Percentiles rank a stretch among this genome's conserved stretches.
phyloP scores from a whole-genome alignment of 2,113 vertebrate species.

The Laticauda colubrina region DNA sequence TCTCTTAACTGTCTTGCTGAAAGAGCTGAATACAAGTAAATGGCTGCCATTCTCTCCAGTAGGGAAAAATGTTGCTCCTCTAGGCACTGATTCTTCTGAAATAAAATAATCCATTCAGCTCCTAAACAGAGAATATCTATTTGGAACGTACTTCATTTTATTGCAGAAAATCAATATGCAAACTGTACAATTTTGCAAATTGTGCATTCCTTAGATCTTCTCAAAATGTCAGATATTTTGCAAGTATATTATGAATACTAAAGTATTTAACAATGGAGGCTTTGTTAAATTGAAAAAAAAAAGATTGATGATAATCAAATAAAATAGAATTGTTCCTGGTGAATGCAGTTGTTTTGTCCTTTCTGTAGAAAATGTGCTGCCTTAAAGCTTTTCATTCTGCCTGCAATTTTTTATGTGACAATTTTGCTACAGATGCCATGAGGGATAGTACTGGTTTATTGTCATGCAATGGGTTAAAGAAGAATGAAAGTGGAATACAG shows the following conservation, averaged over 20 bases:
- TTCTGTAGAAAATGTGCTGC: background rate
- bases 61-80: background rate
- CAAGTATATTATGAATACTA: background rate
- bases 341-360: background rate
- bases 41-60: background rate
- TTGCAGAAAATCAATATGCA: background rate
- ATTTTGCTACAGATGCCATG: constrained; percentile 26
- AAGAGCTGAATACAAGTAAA: background rate
- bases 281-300: background rate
- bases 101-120: background rate
- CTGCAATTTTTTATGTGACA: constrained; percentile 2
- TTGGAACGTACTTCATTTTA: background rate
- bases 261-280: background rate
- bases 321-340: background rate
- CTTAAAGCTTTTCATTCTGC: background rate
- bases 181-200: background rate
- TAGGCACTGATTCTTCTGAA: background rate
- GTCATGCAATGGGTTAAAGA: constrained; percentile 32
- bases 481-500: constrained; percentile 37
- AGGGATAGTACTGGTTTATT: constrained; percentile 4
- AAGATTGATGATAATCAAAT: background rate
- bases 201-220: background rate
- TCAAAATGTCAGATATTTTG: background rate
- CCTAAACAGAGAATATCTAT: background rate
- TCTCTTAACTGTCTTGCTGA: background rate